Conservation (phyloP, 2,113 vertebrate species). For the Narcine bancroftii region DNA sequence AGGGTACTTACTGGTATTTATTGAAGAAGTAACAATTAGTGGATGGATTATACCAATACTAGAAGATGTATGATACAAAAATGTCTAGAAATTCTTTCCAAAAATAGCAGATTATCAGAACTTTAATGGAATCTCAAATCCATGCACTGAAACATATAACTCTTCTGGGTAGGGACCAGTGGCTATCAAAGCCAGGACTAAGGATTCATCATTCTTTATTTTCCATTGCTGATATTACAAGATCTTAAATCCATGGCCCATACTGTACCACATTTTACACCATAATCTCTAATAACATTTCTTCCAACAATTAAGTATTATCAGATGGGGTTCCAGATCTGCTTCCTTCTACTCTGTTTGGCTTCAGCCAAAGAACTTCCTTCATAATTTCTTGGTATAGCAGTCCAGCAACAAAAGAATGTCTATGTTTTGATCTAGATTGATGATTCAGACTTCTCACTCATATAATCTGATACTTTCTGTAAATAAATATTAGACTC, state of each 20-base stretch:
- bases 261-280: background rate
- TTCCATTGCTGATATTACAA: background rate
- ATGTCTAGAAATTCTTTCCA: no score
- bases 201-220: background rate
- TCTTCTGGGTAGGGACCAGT: no score
- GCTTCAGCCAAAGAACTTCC: background rate
- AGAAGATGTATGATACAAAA: no score
- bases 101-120: background rate
- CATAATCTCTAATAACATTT: background rate
- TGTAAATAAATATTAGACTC: background rate
- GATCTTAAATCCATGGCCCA: background rate
- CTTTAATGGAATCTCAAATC: background rate
- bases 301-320: background rate
- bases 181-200: background rate
- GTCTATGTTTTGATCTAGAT: background rate
- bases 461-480: background rate
- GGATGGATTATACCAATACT: no score
- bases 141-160: no score
- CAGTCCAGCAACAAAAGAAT: background rate
- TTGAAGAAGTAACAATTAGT: no score
- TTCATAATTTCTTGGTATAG: background rate
- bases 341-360: background rate
- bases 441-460: background rate
- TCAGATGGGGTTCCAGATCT: background rate
- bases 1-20: no score